A percentile compares a stretch with the other conserved stretches of the same genome.
Evolutionary conservation across 2,113 vertebrate species (phyloP).

Genomic region (Tragelaphus strepsiceros): DNA sequence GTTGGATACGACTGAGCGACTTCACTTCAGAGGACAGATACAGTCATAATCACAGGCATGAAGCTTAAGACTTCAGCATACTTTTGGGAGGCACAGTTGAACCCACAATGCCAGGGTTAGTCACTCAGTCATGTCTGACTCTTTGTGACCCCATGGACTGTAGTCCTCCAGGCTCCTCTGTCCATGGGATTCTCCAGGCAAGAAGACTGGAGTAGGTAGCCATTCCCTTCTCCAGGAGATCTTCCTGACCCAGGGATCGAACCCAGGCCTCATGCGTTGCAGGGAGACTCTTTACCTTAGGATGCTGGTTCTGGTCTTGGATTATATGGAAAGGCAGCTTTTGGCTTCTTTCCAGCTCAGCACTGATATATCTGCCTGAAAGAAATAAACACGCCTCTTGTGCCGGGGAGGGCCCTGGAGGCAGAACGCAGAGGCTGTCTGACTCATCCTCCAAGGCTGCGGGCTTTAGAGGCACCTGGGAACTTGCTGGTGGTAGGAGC

Average conservation of each 20-base stretch:
- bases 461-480: background rate
- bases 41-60: background rate
- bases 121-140: background rate
- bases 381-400: background rate
- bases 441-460: background rate
- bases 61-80: background rate
- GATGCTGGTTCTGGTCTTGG: background rate
- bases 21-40: fast-evolving
- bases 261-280: background rate
- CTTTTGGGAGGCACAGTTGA: background rate
- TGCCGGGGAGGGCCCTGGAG: background rate
- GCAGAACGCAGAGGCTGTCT: fast-evolving
- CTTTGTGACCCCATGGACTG: background rate
- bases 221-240: background rate
- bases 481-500: background rate
- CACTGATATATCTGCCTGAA: background rate
- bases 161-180: background rate
- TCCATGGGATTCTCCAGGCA: background rate
- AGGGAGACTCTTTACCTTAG: background rate
- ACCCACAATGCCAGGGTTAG: background rate
- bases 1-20: no score
- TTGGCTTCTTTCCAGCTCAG: background rate
- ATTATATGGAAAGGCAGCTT: background rate
- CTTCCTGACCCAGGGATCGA: background rate
- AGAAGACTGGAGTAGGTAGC: background rate